Evolutionary conservation across 2,113 vertebrate species (phyloP).

Genomic region (Festucalex cinctus): DNA sequence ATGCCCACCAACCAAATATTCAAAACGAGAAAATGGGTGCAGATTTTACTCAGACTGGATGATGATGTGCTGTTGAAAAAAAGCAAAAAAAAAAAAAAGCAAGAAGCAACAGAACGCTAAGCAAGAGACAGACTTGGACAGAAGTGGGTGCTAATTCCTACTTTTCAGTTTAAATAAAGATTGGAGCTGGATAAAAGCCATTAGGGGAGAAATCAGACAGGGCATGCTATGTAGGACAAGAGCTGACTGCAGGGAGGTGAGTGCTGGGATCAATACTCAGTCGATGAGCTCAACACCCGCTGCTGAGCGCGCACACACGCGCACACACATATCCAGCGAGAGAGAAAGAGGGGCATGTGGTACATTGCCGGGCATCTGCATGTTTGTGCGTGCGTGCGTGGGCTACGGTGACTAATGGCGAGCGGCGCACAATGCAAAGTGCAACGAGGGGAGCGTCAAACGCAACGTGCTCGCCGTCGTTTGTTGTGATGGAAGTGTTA

Average conservation of each 20-base stretch:
- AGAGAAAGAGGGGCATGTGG: slow-evolving; percentile 42
- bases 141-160: slow-evolving; percentile 77
- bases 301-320: slow-evolving; percentile 43
- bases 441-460: slow-evolving; percentile 52
- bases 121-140: slow-evolving; percentile 60
- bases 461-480: slow-evolving; percentile 46
- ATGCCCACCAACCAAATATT: neutral
- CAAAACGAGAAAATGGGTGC: neutral
- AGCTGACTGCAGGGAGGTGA: slow-evolving; percentile 81
- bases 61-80: neutral
- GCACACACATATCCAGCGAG: slow-evolving; percentile 20
- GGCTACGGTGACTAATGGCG: slow-evolving; percentile 62
- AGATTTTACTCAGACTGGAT: neutral
- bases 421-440: slow-evolving; percentile 34
- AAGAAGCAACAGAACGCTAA: slow-evolving; percentile 10
- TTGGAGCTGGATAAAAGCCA: slow-evolving; percentile 81
- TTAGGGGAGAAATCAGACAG: slow-evolving; percentile 82
- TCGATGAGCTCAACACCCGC: slow-evolving; percentile 80
- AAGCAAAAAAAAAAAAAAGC: neutral
- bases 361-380: slow-evolving; percentile 53
- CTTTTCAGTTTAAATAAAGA: slow-evolving; percentile 84
- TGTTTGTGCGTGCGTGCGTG: slow-evolving; percentile 50
- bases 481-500: slow-evolving; percentile 61
- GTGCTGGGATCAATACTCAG: slow-evolving; percentile 78
- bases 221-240: slow-evolving; percentile 81